phyloP scores from a whole-genome alignment of 2,797 vertebrate species.

The Scarus forsteni region DNA sequence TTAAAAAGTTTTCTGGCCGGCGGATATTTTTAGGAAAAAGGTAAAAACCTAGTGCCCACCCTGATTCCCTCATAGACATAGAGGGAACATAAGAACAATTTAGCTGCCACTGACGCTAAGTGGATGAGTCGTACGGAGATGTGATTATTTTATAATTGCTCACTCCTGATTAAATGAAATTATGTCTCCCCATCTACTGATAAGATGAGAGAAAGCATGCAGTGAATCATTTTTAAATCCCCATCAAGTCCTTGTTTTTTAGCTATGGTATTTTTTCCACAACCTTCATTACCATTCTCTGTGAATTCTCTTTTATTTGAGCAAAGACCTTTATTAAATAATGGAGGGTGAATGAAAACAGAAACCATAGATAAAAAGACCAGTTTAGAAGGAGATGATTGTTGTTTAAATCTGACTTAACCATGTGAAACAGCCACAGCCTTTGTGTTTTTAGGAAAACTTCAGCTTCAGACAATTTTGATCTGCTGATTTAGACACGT shows the following conservation, averaged over 20 bases:
- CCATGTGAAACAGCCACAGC: neutral
- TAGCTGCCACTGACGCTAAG: conserved; percentile 42
- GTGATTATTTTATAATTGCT: conserved; percentile 59
- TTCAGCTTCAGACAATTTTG: neutral
- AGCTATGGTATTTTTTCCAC: conserved; percentile 7
- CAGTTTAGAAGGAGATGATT: neutral
- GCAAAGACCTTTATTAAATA: neutral
- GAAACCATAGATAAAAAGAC: neutral
- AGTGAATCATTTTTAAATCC: conserved; percentile 38
- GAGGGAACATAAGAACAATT: conserved; percentile 34
- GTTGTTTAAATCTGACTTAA: neutral
- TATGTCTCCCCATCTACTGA: conserved; percentile 50
- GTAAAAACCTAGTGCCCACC: conserved; percentile 15
- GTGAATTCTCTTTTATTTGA: neutral
- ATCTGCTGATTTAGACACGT: too few relatives aligned
- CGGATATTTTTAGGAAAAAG: conserved; percentile 34
- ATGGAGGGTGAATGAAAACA: neutral
- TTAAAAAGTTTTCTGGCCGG: conserved; percentile 15
- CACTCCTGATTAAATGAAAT: conserved; percentile 55
- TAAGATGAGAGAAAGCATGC: conserved; percentile 40
- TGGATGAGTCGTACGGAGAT: conserved; percentile 32
- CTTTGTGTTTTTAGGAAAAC: neutral
- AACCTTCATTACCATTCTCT: conserved; percentile 6
- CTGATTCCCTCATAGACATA: conserved; percentile 20
- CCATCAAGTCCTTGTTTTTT: conserved; percentile 31